Evolutionary conservation across 2,797 vertebrate species (phyloP).

Genomic region (Euphonia xanthogaster): DNA sequence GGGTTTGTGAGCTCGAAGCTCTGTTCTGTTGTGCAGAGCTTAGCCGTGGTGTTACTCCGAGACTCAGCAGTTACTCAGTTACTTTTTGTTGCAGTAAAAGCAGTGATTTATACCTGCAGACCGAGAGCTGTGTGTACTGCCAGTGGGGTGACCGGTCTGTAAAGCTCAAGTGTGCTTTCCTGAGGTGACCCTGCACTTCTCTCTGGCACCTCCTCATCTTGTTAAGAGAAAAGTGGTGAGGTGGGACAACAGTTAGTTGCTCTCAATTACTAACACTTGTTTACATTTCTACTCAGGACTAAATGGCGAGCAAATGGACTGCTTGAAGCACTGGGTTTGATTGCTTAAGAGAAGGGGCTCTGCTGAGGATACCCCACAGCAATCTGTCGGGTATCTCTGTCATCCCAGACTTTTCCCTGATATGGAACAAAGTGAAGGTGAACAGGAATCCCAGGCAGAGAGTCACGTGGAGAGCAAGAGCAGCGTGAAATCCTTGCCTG

Average conservation of each 20-base stretch:
- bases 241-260: not conserved
- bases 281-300: constrained; percentile 34
- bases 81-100: not conserved
- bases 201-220: not conserved
- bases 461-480: constrained; percentile 41
- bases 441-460: constrained; percentile 28
- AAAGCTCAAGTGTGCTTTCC: not conserved
- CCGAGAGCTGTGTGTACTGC: too few species aligned
- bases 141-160: not conserved
- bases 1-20: not conserved
- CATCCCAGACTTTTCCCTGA: not conserved
- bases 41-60: not conserved
- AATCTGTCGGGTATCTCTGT: not conserved
- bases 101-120: not conserved
- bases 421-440: constrained; percentile 72
- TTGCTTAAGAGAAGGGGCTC: not conserved
- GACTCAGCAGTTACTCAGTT: not conserved
- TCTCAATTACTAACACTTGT: not conserved
- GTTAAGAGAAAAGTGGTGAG: not conserved
- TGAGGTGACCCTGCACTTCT: not conserved
- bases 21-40: not conserved
- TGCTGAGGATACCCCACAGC: not conserved
- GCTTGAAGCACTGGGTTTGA: not conserved
- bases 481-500: constrained; percentile 50
- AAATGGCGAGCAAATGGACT: constrained; percentile 5